Percentiles rank a stretch among this genome's conserved stretches.
Conservation (phyloP, 2,113 vertebrate species). For the Osmerus eperlanus region DNA sequence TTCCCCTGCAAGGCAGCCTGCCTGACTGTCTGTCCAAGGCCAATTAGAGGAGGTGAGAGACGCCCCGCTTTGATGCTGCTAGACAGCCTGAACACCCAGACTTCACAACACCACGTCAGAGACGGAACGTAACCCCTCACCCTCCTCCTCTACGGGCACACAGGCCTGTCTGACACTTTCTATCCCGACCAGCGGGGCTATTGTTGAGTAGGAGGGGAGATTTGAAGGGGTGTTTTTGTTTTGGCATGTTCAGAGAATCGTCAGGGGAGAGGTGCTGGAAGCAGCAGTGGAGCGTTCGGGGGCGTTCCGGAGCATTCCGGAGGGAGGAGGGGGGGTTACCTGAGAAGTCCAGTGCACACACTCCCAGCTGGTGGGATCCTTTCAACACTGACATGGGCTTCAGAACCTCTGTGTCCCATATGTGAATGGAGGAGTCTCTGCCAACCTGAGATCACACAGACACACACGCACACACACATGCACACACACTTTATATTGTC, state of each 20-base stretch:
- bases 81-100: constrained; percentile 29
- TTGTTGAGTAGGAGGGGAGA: too few species aligned
- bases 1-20: constrained; percentile 19
- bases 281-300: background rate
- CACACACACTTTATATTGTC: background rate
- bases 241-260: background rate
- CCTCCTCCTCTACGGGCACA: constrained; percentile 20
- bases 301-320: too few species aligned
- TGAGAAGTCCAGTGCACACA: constrained; percentile 96
- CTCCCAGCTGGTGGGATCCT: constrained; percentile 92
- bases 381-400: constrained; percentile 92
- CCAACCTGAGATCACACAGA: constrained; percentile 80
- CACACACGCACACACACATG: constrained; percentile 17
- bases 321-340: constrained; percentile 67
- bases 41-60: constrained; percentile 54
- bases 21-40: constrained; percentile 35
- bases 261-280: background rate
- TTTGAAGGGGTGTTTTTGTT: background rate
- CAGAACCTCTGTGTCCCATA: constrained; percentile 95
- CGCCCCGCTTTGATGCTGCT: constrained; percentile 37
- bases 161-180: too few species aligned
- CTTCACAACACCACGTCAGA: constrained; percentile 22
- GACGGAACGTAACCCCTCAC: constrained; percentile 27
- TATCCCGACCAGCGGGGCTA: too few species aligned
- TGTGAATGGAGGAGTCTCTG: constrained; percentile 89